A percentile compares a stretch with the other conserved stretches of the same genome.
These are phyloP conservation scores for Lagocephalus sceleratus DNA, from an alignment of 2,797 vertebrate species.

Conservation along the genomic window DNA sequence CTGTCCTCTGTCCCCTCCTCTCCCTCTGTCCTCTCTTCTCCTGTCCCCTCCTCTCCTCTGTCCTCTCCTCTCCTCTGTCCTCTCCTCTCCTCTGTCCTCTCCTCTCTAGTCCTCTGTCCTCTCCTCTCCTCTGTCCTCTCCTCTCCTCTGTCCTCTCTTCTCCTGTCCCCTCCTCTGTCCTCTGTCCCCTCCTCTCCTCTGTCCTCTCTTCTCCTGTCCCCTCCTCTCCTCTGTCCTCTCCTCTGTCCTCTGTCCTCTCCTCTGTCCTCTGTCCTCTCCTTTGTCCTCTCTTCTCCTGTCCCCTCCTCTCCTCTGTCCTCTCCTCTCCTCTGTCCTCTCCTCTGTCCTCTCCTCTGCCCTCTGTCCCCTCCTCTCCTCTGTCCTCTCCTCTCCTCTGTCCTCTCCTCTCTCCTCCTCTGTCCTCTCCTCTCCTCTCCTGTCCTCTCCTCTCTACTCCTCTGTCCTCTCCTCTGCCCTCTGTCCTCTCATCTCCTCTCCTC, in stretches of 20 bases:
- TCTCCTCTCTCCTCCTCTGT: not conserved
- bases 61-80: not conserved
- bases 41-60: not conserved
- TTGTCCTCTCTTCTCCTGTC: constrained; percentile 17
- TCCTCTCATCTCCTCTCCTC: not conserved
- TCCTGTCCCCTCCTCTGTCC: not conserved
- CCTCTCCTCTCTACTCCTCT: no score
- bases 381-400: not conserved
- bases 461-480: constrained; percentile 11
- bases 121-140: constrained; percentile 4
- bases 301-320: no score
- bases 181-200: constrained; percentile 18
- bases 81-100: constrained; percentile 9
- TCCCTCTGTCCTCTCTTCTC: no score
- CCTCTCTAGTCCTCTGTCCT: not conserved
- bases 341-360: constrained; percentile 14
- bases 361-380: no score
- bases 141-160: not conserved
- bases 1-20: no score
- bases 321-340: no score
- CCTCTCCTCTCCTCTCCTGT: not conserved
- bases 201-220: no score
- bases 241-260: no score
- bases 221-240: no score
- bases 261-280: not conserved